phyloP scores from a whole-genome alignment of 2,888 invertebrate genomes.

The Sialis fuliginosa region DNA sequence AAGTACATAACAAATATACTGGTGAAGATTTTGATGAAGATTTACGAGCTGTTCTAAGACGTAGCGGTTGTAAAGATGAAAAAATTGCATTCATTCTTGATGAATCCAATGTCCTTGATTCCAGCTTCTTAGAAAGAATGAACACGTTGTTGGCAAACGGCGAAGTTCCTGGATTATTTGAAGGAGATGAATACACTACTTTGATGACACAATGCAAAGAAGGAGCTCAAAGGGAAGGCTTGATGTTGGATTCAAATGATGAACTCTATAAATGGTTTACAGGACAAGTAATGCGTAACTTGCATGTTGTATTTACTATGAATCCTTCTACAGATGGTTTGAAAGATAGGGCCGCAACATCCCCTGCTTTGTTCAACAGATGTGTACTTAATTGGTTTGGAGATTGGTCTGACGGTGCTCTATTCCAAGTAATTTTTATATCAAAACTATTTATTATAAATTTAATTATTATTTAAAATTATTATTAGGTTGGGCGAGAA shows the following conservation, averaged over 20 bases:
- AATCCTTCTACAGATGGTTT: constrained; percentile 97
- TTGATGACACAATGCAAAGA: constrained; percentile 99
- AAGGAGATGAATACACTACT: constrained; percentile 96
- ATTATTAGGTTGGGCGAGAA: constrained; percentile 69
- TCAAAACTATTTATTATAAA: background rate
- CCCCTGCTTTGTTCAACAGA: constrained; percentile 96
- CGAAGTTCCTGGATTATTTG: constrained; percentile 88
- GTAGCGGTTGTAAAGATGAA: constrained; percentile 87
- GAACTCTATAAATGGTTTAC: constrained; percentile 99
- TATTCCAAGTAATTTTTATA: constrained; percentile 51
- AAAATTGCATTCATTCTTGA: constrained; percentile 99
- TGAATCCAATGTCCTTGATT: constrained; percentile 97
- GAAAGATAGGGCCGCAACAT: constrained; percentile 96
- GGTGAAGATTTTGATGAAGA: constrained; percentile 99
- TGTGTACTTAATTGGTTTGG: constrained; percentile 99
- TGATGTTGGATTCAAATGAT: constrained; percentile 96
- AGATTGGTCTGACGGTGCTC: constrained; percentile 94
- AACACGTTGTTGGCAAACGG: constrained; percentile 97
- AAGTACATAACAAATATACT: constrained; percentile 98
- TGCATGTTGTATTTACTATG: constrained; percentile 99
- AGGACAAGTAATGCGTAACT: constrained; percentile 94
- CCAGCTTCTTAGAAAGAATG: constrained; percentile 97
- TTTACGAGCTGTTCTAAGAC: constrained; percentile 68
- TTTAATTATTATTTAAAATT: background rate
- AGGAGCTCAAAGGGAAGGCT: constrained; percentile 87